These are phyloP conservation scores for Campodea augens DNA, from an alignment of 1,140 invertebrate genomes.

Conservation along the genomic window DNA sequence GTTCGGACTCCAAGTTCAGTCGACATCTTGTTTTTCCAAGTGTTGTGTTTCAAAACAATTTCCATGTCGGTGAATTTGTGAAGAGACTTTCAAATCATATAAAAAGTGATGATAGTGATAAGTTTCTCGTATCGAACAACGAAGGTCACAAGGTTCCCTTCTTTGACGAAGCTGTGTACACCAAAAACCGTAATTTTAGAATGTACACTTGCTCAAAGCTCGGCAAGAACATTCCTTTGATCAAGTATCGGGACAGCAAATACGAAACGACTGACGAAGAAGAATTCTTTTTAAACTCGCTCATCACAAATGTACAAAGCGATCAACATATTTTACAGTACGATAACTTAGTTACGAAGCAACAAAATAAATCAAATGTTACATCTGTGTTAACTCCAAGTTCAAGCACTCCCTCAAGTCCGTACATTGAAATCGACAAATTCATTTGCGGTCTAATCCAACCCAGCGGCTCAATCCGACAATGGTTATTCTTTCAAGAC, in stretches of 20 bases:
- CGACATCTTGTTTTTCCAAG: constrained; percentile 38
- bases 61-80: constrained; percentile 33
- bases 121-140: constrained; percentile 20
- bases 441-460: constrained; percentile 27
- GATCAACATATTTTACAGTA: constrained; percentile 4
- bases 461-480: constrained; percentile 31
- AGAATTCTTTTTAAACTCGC: constrained; percentile 32
- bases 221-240: constrained; percentile 34
- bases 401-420: constrained; percentile 20
- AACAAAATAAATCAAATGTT: constrained; percentile 5
- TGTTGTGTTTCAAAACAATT: constrained; percentile 34
- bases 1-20: constrained; percentile 38
- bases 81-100: constrained; percentile 27
- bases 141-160: constrained; percentile 25
- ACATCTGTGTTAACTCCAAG: neutral
- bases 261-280: constrained; percentile 17
- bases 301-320: constrained; percentile 29
- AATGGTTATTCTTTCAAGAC: constrained; percentile 27
- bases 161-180: constrained; percentile 41
- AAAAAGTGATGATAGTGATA: constrained; percentile 13
- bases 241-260: constrained; percentile 27
- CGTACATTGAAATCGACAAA: constrained; percentile 34
- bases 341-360: neutral
- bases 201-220: constrained; percentile 41
- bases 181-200: constrained; percentile 47